A percentile compares a stretch with the other conserved stretches of the same genome.
Evolutionary conservation across 2,113 vertebrate species (phyloP).

Genomic region (Gobiocypris rarus): DNA sequence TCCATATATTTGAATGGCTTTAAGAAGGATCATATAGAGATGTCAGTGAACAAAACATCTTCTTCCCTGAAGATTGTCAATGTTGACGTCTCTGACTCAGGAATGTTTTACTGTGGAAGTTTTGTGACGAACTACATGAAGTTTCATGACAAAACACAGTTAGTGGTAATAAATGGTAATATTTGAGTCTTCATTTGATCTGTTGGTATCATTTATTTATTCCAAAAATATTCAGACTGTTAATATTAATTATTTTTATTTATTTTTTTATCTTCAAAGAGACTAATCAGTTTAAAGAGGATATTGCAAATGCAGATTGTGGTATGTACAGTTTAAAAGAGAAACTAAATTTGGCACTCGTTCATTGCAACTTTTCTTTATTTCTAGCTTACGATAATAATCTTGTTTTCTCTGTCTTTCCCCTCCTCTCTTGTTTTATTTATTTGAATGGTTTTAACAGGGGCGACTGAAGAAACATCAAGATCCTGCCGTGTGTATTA

Average conservation of each 20-base stretch:
- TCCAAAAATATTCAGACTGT: not conserved
- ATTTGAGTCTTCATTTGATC: not conserved
- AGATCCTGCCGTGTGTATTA: not conserved
- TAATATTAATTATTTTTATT: not conserved
- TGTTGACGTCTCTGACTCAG: conserved; percentile 1
- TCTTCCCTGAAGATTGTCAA: not conserved
- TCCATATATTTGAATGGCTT: not conserved
- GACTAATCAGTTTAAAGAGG: not conserved
- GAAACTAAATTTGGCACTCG: not conserved
- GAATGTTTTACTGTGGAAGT: conserved; percentile 16
- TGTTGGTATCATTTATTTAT: not conserved
- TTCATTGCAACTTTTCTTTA: not conserved
- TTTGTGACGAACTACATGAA: not conserved
- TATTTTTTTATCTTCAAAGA: not conserved
- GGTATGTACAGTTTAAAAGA: not conserved
- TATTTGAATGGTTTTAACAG: not conserved
- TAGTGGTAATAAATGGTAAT: conserved; percentile 13
- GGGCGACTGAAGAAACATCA: not conserved
- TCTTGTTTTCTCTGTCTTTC: not conserved
- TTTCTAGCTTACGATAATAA: not conserved
- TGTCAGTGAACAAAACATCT: not conserved
- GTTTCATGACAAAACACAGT: conserved; percentile 15
- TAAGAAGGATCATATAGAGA: not conserved
- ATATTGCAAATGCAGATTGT: not conserved
- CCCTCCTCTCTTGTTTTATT: not conserved